A percentile compares a stretch with the other conserved stretches of the same genome.
Conservation (phyloP, 1,140 invertebrate species). For the Lasioglossum baleicum region DNA sequence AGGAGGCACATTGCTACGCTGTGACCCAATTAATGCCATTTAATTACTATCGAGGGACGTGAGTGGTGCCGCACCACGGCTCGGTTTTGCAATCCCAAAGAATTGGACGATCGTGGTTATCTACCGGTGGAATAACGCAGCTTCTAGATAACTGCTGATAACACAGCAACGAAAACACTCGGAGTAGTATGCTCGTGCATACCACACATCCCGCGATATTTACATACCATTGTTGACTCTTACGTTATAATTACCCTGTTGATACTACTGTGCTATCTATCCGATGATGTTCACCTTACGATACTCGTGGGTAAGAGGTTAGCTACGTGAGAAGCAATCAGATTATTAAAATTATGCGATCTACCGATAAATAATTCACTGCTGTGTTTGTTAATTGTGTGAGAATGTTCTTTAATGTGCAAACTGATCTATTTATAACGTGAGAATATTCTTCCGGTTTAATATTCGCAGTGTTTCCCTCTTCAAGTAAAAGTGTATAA, state of each 20-base stretch:
- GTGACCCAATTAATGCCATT: slow-evolving; percentile 62
- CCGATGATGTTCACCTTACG: not conserved
- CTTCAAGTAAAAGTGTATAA: no score
- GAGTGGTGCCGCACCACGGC: not conserved
- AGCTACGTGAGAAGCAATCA: no score
- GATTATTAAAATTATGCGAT: no score
- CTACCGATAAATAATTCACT: no score
- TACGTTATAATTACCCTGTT: slow-evolving; percentile 5
- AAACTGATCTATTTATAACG: no score
- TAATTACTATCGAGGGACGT: slow-evolving; percentile 59
- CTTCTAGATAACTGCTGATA: slow-evolving; percentile 42
- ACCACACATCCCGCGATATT: not conserved
- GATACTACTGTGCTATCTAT: not conserved
- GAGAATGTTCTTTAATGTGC: no score
- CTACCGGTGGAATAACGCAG: not conserved
- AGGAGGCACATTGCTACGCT: slow-evolving; percentile 34
- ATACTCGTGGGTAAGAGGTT: not conserved
- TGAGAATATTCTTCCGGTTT: no score
- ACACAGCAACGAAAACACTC: slow-evolving; percentile 9
- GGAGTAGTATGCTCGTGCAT: not conserved
- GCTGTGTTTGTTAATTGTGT: no score
- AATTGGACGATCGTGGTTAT: slow-evolving; percentile 18
- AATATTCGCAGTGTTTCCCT: no score
- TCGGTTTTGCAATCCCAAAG: slow-evolving; percentile 37
- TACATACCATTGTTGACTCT: slow-evolving; percentile 21